Base-by-base conservation (phyloP, 2,797 vertebrate genomes). In the Acanthopagrus latus region DNA sequence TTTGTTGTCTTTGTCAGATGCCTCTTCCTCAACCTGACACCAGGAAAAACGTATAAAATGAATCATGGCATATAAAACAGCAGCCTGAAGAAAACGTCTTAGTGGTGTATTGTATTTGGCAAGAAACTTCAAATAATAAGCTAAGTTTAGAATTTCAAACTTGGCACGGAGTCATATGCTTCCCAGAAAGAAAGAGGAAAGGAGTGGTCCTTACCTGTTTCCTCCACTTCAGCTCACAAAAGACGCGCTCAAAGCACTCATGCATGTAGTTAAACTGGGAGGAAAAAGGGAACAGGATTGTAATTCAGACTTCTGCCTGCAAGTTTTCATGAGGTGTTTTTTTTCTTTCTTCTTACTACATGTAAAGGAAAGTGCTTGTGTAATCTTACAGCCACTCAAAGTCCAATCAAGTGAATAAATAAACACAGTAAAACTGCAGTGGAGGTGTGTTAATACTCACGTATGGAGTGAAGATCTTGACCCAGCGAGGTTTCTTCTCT, bases 241-340 rank as follows among this genome's bases (percentile, higher is more conserved):
- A 99, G 74, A 99, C 96, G 21, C 98, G 95, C 91, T 99, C 98
- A 10, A 99, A 99, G 93, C 98, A 99, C 89, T 99, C 98, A 17
- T 99, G 97, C 98, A 99, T 99, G 94, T 99, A 99, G 96, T 98
- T 99, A 88, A 98, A 99, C 98, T 99, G 93, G 38, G 48, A 62
- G 55, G 51, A 44, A 57, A 71, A 67, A 47, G 5, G 52, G 70
- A 51, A 63, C 2, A 77, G 48, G 81, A 69, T 12, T 23, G 57
- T 76, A 69, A 68, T 64, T 38, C 51, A 71, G 62, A 46, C 20
- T 47, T 51, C 17, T 50, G 33, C 9, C 12, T 12, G 50, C 12
- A 21, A 48, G 17, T 21, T 57, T 66, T 17, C 9, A 29, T 11
- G 0, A 1, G 20, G 10, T 27, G 1, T 4, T 13, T 51, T 46